Percentiles rank a stretch among this genome's conserved stretches.
Evolutionary conservation across 1,140 invertebrate genomes (phyloP).

Genomic region (Caenorhabditis briggsae): DNA sequence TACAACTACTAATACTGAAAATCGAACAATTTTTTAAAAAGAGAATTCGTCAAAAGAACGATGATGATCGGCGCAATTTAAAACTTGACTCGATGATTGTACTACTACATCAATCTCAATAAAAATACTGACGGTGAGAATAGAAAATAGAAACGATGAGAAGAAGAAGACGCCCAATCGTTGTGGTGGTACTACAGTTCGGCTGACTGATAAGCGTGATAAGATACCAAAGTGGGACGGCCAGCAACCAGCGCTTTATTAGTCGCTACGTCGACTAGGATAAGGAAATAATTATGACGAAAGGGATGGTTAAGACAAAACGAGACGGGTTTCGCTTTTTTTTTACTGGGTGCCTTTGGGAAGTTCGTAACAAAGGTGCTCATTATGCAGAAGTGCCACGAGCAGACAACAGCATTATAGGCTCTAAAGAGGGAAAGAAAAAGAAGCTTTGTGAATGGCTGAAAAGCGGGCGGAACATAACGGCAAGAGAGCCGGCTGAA

Average conservation of each 20-base stretch:
- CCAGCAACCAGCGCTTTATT: neutral
- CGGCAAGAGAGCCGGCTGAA: neutral
- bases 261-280: neutral
- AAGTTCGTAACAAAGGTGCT: neutral
- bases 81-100: neutral
- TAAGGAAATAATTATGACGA: neutral
- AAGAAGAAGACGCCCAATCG: conserved; percentile 10
- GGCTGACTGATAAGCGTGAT: conserved; percentile 46
- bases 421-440: neutral
- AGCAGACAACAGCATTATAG: neutral
- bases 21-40: neutral
- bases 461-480: neutral
- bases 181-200: conserved; percentile 26
- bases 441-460: neutral
- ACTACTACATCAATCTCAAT: neutral
- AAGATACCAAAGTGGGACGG: conserved; percentile 33
- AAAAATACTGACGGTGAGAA: neutral
- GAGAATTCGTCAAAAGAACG: neutral
- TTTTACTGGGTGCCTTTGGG: neutral
- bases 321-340: neutral
- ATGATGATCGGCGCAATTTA: too few relatives aligned
- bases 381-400: neutral
- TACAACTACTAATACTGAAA: conserved; percentile 21
- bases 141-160: neutral
- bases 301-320: too few relatives aligned